Base-by-base conservation (phyloP, 1,140 invertebrate genomes). In the Argopecten irradians region DNA sequence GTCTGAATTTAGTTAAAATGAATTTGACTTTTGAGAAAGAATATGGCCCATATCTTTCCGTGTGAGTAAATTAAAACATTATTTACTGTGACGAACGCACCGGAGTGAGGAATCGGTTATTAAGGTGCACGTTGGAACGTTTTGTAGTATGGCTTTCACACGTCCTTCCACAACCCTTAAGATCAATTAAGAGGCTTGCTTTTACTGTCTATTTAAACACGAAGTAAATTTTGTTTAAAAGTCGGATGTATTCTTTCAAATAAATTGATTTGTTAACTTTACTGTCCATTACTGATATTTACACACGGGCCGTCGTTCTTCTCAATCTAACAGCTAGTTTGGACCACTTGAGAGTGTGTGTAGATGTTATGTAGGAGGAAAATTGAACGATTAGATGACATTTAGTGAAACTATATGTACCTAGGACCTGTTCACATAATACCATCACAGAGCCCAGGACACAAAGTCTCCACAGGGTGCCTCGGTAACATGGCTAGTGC, bases 401-500 rank as follows among this genome's bases (percentile, higher is more conserved):
- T 71, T 71, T 71, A 71, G 55, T 71, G 55, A 71, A 71, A 71
- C 55, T 71, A n/a, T 71, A 71, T 71, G 55, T 71, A 71, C 55
- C 55, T 28, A 71, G 55, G n/a, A 28, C 55, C 55, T n/a, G 1
- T 28, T 28, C 5, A 11, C 22, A 71, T 71, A 71, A 71, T 71
- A n/a, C 55, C 22, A 71, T 71, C 55, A 71, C 55, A 71, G 22
- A 71, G 14, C 22, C n/a, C 55, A 7, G 0, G 2, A 71, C 55
- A 71, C 55, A 71, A 71, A 71, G 28, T 71, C 55, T 71, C 55
- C 55, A 71, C 55, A 71, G 55, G 55, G 55, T 71, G 55, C 55
- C 28, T 71, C 55, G 55, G 22, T 28, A 71, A 16, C 22, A 71
- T 71, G 55, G n/a, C 55, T 71, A 71, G 55, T 71, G 13, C 55